Evolutionary conservation across 2,888 invertebrate genomes (phyloP).

Genomic region (Ophonus ardosiacus): DNA sequence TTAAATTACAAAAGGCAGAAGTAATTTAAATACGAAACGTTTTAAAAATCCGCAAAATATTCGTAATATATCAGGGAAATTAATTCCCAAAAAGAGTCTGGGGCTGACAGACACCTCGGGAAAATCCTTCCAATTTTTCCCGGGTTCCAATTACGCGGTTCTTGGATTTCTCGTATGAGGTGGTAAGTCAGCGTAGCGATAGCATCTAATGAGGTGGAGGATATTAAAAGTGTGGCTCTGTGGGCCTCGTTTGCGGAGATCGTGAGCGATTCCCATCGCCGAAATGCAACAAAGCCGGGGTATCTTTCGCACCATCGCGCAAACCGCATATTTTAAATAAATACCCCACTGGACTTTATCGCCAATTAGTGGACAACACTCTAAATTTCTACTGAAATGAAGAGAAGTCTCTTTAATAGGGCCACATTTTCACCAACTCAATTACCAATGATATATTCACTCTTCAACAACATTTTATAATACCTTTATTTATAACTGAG

Average conservation of each 20-base stretch:
- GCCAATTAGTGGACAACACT: slow-evolving; percentile 36
- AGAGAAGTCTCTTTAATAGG: background rate
- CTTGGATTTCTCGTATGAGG: slow-evolving; percentile 31
- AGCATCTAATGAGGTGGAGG: slow-evolving; percentile 48
- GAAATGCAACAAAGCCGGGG: slow-evolving; percentile 31
- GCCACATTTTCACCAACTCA: background rate
- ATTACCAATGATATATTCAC: background rate
- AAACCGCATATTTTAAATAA: slow-evolving; percentile 48
- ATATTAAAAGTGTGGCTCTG: slow-evolving; percentile 45
- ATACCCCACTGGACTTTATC: slow-evolving; percentile 39
- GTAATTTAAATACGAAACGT: slow-evolving; percentile 62
- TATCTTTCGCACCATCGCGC: slow-evolving; percentile 42
- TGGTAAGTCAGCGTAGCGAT: slow-evolving; percentile 33
- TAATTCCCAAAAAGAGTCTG: slow-evolving; percentile 46
- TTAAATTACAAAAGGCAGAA: slow-evolving; percentile 61
- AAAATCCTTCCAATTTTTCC: slow-evolving; percentile 49
- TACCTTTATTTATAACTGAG: too few species aligned
- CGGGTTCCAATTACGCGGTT: slow-evolving; percentile 22
- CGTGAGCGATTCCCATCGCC: slow-evolving; percentile 39
- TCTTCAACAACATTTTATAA: background rate
- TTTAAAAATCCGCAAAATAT: slow-evolving; percentile 58
- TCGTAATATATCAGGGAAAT: slow-evolving; percentile 58
- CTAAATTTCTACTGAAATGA: background rate
- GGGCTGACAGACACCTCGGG: slow-evolving; percentile 15
- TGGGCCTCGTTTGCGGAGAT: slow-evolving; percentile 5